Base-by-base conservation (phyloP, 2,888 invertebrate genomes). In the Pollenia amentaria region DNA sequence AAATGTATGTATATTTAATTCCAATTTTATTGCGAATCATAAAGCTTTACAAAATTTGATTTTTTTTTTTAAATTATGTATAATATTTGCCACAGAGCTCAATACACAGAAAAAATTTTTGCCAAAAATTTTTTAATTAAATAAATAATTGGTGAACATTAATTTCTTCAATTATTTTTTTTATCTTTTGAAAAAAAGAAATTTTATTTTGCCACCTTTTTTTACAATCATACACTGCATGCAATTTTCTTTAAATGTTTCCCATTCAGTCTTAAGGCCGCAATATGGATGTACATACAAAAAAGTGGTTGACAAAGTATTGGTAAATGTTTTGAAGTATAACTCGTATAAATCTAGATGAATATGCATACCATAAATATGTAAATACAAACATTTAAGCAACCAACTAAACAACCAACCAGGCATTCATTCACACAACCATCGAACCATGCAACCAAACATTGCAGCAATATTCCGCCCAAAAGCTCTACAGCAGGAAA, bases 381-480 rank as follows among this genome's bases (percentile, higher is more conserved):
- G 75, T 44, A 67, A 82, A 82, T 69, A 44, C 62, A 69, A 76
- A 55, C 46, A 76, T 76, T 76, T 40, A 69, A 21, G 51, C 65
- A 46, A 46, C 48, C 75, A 75, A 38, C 51, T 44, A 38, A 14
- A 38, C 70, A 44, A 18, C n/a, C 57, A 57, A 10, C 21, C 21
- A 73, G 55, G 14, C 80, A 65, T 48, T 38, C 51, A 16, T 40
- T 16, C 14, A 11, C 48, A 12, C 29, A 12, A n/a, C 0, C 46
- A 51, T 14, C 14, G 38, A 72, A 12, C 10, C 65, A 55, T 7
- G 7, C 3, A 29, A 10, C 38, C 65, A 29, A 29, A 29, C 6
- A 72, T 53, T 72, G 14, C n/a, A 65, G 55, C 29, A 29, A 29
- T 72, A 42, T 51, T 75, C 60, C 57, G 12, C 29, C 29, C 18